phyloP scores from a whole-genome alignment of 2,797 vertebrate genomes.

The Xyrichtys novacula region DNA sequence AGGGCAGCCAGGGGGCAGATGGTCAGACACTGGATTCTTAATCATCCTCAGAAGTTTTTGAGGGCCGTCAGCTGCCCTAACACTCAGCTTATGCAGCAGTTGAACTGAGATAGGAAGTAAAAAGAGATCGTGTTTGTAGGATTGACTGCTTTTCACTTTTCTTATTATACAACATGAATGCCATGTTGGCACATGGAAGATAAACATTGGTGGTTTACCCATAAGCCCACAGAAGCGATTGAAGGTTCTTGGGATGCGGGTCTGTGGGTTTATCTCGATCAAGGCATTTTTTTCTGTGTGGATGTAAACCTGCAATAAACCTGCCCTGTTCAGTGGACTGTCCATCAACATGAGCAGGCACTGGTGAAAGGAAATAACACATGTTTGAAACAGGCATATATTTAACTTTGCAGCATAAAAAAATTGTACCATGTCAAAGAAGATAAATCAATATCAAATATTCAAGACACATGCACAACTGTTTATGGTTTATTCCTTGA shows the following conservation, averaged over 20 bases:
- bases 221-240: constrained; percentile 96
- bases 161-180: not conserved
- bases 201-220: constrained; percentile 83
- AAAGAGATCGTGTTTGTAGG: not conserved
- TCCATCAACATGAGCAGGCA: constrained; percentile 96
- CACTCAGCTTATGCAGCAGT: constrained; percentile 96
- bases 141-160: not conserved
- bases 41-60: constrained; percentile 94
- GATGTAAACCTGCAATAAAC: constrained; percentile 95
- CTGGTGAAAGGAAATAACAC: constrained; percentile 55
- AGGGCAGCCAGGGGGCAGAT: constrained; percentile 93
- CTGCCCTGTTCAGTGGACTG: constrained; percentile 96
- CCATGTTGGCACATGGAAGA: not conserved
- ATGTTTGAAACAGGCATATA: not conserved
- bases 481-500: no score
- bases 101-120: constrained; percentile 86
- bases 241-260: constrained; percentile 96
- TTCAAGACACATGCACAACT: no score
- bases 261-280: constrained; percentile 97
- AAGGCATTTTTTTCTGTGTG: constrained; percentile 95
- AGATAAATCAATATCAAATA: not conserved
- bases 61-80: constrained; percentile 94
- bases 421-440: not conserved
- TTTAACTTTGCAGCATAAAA: not conserved
- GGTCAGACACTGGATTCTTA: constrained; percentile 95